Evolutionary conservation across 2,888 invertebrate genomes (phyloP), one percentile per base, ranked within the genome.

Genomic region (Creontiades dilutus): DNA sequence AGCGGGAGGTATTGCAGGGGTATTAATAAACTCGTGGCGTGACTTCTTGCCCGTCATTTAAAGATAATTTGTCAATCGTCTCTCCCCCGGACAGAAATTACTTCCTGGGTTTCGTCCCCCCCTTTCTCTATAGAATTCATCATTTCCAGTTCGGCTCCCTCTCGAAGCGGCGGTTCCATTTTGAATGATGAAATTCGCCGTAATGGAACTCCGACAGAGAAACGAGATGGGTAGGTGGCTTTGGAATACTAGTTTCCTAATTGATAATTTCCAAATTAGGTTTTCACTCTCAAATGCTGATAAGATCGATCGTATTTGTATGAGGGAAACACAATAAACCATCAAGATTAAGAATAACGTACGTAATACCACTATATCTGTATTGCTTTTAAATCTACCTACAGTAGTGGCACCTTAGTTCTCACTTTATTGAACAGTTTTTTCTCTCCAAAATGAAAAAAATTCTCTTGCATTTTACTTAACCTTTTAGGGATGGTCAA

Each of bases 61-160:
- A 78, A 78, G 78, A 78, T 78, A 78, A 78, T 78, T 78, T 78
- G 78, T 78, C 78, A 78, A 78, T 78, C 78, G 78, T 47, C 78
- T 46, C 78, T 19, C 78, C 28, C 47, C 47, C 78, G 78, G 78
- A 78, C 46, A 47, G 47, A 78, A 78, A 78, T 78, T 78, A 78
- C 78, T 78, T 78, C 78, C 78, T 78, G 78, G 78, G 78, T 16
- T n/a, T 14, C 37, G 46, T 47, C 19, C 46, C 78, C n/a, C 11
- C 78, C 47, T 28, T 46, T 78, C 46, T 46, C 46, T 19, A 37
- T 47, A 46, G 78, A 78, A 78, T 78, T 78, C 78, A 78, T 78
- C 78, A 78, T 78, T 78, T 68, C 68, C 23, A 68, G 68, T 68
- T 27, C 68, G 12, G 68, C 23, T 19, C 61, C 19, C 61, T 9